Conservation (phyloP, 2,888 invertebrate genomes). For the Eumerus sabulonum region DNA sequence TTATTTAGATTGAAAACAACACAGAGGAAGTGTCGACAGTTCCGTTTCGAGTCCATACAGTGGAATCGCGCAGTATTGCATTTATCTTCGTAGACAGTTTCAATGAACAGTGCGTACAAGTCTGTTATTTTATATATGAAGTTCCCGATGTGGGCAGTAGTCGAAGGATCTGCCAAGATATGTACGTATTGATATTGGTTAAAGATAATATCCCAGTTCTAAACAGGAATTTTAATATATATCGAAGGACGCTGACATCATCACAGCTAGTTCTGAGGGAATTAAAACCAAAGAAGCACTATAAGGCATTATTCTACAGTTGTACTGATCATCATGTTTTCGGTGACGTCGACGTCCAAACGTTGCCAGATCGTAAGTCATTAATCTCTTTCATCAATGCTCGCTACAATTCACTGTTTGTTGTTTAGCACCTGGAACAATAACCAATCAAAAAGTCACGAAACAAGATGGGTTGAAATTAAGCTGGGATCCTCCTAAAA, state of each 20-base stretch:
- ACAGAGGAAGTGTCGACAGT: conserved; percentile 74
- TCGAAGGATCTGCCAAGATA: conserved; percentile 67
- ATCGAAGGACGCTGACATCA: conserved; percentile 71
- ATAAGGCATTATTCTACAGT: conserved; percentile 75
- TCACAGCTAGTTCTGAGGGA: conserved; percentile 73
- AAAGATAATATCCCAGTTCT: background rate
- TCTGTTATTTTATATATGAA: conserved; percentile 71
- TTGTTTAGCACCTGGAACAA: conserved; percentile 76
- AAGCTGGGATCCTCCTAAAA: conserved; percentile 77
- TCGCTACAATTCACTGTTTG: background rate
- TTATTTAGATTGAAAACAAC: conserved; percentile 75
- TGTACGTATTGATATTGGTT: conserved; percentile 62
- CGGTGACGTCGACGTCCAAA: conserved; percentile 76
- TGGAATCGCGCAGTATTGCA: conserved; percentile 76
- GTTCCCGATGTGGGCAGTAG: conserved; percentile 44
- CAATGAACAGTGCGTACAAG: conserved; percentile 74
- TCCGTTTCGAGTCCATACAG: conserved; percentile 74
- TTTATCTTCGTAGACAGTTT: conserved; percentile 75
- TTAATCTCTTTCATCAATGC: too few species aligned
- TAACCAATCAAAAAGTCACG: conserved; percentile 75
- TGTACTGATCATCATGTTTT: conserved; percentile 75
- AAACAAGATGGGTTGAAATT: conserved; percentile 76
- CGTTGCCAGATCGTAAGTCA: conserved; percentile 77
- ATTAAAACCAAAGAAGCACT: conserved; percentile 73
- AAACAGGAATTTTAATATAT: conserved; percentile 29